Base-by-base conservation (phyloP, 2,888 invertebrate genomes). In the Dicyrtomina minuta region DNA sequence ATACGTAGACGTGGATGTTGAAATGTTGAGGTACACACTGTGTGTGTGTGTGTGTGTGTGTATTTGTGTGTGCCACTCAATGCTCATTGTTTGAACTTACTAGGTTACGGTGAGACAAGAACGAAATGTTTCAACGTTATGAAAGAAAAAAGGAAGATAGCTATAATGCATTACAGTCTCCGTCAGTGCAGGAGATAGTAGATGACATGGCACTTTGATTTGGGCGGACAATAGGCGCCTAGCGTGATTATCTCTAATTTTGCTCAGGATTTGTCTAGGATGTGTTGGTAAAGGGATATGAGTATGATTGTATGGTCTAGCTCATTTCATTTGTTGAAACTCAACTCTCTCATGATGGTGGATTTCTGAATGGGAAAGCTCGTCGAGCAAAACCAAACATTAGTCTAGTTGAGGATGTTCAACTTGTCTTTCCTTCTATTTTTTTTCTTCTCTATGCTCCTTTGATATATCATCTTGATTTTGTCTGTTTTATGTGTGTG, bases 201-300 rank as follows among this genome's bases (percentile, higher is more conserved):
- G 72, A 73, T 74, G 74, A 70, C 74, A 74, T 69, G 70, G 74
- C 72, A 72, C 67, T 74, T 74, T 74, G 71, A 71, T 74, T 72
- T 72, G 74, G 70, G 67, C 71, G 72, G 70, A 70, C 70, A 70
- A 70, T 60, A 72, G 72, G 70, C 74, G 70, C 71, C 70, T 72
- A 68, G 74, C 74, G 72, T 74, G 74, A 74, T 74, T 74, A 74
- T 74, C 72, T 74, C 74, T 74, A 74, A 74, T 74, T 74, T 74
- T 67, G 70, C 70, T 69, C 59, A 66, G 67, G 67, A 70, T 74
- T 74, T 70, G 70, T 74, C 67, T 69, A 41, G 22, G 27, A 62
- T 56, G 64, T 59, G 46, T 13, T 27, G 27, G 55, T 20, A 41
- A 65, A 33, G 46, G 33, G 15, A 66, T n/a, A 44, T 17, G 49